Base-by-base conservation (phyloP, 2,888 invertebrate species). In the Drepana falcataria region DNA sequence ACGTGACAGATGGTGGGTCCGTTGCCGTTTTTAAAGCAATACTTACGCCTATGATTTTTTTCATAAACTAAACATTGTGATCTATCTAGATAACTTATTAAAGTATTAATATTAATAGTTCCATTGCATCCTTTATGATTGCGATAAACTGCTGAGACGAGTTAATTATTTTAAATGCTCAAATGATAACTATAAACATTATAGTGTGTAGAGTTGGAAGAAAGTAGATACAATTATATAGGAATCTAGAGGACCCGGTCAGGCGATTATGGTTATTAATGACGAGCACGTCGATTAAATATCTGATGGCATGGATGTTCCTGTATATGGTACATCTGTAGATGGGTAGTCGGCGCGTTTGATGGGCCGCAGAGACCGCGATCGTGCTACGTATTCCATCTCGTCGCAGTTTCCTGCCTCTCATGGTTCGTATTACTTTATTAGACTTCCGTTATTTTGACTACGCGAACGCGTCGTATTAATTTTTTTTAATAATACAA, bases 161-260 rank as follows among this genome's bases (percentile, higher is more conserved):
- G 71, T 69, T 69, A 71, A 70, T 71, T 69, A 67, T 68, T 69
- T 64, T 35, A 40, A 67, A 69, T 68, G 59, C 53, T 54, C 58
- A 65, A 55, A 60, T 71, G 59, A 60, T 62, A 68, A 69, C 57
- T 70, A 75, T 74, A 68, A 59, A 73, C 71, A 68, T 71, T 68
- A 65, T 78, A 76, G 70, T 62, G 65, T 65, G 59, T 66, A 65
- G 64, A 78, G 78, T 77, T 74, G 68, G 68, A 77, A 80, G 79
- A 78, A 77, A 82, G 75, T 77, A 69, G 81, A 77, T 82, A 81
- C 81, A 81, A 83, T 85, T 83, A 81, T 70, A 77, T 65, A 71
- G 75, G 83, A 79, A 85, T 83, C 78, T 79, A 83, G 79, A 83
- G 71, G 82, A 80, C 75, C 78, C 70, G 80, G 81, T 82, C 79